Percentiles rank a stretch among this genome's conserved stretches.
These are phyloP conservation scores for Ariopsis seemanni DNA, from an alignment of 2,113 vertebrate species.

Conservation along the genomic window DNA sequence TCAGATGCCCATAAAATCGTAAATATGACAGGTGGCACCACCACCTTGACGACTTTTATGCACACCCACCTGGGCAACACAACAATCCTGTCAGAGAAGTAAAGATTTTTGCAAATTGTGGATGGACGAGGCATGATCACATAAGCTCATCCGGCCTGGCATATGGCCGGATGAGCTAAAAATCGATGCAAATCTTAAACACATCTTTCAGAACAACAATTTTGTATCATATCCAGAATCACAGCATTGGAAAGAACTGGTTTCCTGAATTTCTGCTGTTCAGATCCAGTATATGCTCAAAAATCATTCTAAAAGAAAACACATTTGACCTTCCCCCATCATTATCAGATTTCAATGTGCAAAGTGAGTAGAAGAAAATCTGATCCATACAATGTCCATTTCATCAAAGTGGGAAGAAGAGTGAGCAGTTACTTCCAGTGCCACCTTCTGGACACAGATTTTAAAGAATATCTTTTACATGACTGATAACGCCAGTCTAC, in stretches of 20 bases:
- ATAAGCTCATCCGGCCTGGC: no score
- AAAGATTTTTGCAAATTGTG: no score
- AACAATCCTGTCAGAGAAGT: no score
- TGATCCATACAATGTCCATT: neutral
- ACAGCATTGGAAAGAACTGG: neutral
- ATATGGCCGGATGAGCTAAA: neutral
- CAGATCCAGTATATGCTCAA: neutral
- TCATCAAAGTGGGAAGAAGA: neutral
- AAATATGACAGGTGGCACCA: no score
- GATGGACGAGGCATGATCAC: neutral
- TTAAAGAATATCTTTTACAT: neutral
- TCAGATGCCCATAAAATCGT: no score
- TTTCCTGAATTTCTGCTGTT: neutral
- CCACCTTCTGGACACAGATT: neutral
- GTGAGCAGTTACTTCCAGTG: neutral
- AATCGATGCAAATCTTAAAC: neutral
- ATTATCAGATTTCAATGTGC: neutral
- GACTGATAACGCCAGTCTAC: neutral
- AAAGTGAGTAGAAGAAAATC: neutral
- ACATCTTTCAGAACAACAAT: neutral
- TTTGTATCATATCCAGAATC: neutral
- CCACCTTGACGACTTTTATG: no score
- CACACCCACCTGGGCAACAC: no score
- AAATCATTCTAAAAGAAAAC: neutral
- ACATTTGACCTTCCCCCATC: neutral